Percentiles rank a stretch among this genome's conserved stretches.
These are phyloP conservation scores for Agelastica alni DNA, from an alignment of 2,888 invertebrate species.

Conservation along the genomic window DNA sequence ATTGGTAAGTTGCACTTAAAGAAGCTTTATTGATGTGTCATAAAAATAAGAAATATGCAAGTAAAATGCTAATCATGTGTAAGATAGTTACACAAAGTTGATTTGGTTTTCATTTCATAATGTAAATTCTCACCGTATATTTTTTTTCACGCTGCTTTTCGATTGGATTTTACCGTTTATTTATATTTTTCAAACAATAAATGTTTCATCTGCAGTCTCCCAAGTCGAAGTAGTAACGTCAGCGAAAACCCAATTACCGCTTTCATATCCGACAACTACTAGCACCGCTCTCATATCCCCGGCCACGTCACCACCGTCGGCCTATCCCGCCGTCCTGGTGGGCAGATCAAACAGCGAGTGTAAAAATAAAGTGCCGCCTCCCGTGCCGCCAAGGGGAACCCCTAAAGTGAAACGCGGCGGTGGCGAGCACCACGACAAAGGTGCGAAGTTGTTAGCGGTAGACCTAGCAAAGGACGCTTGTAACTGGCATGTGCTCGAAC, in stretches of 20 bases:
- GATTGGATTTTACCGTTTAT: no score
- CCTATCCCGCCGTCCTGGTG: slow-evolving; percentile 77
- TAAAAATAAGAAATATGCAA: no score
- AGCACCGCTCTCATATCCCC: slow-evolving; percentile 30
- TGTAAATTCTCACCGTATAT: no score
- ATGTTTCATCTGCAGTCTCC: neutral
- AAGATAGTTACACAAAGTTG: no score
- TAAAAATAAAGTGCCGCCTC: slow-evolving; percentile 82
- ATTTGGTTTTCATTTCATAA: no score
- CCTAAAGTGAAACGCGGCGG: slow-evolving; percentile 68
- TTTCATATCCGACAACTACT: slow-evolving; percentile 6
- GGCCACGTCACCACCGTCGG: slow-evolving; percentile 61
- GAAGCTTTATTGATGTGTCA: no score
- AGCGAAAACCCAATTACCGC: slow-evolving; percentile 22
- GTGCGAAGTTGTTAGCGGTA: slow-evolving; percentile 44
- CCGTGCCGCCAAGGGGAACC: slow-evolving; percentile 84
- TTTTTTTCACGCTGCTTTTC: slow-evolving; percentile 12
- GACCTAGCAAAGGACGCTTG: slow-evolving; percentile 18
- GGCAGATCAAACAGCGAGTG: slow-evolving; percentile 60
- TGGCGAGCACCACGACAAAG: slow-evolving; percentile 55
- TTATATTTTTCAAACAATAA: slow-evolving; percentile 1
- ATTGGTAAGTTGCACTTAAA: slow-evolving; percentile 57
- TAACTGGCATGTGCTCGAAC: slow-evolving; percentile 15
- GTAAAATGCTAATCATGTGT: no score
- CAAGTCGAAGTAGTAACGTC: slow-evolving; percentile 5